These are phyloP conservation scores for Mythimna pallens DNA, from an alignment of 2,888 invertebrate genomes.

Conservation along the genomic window DNA sequence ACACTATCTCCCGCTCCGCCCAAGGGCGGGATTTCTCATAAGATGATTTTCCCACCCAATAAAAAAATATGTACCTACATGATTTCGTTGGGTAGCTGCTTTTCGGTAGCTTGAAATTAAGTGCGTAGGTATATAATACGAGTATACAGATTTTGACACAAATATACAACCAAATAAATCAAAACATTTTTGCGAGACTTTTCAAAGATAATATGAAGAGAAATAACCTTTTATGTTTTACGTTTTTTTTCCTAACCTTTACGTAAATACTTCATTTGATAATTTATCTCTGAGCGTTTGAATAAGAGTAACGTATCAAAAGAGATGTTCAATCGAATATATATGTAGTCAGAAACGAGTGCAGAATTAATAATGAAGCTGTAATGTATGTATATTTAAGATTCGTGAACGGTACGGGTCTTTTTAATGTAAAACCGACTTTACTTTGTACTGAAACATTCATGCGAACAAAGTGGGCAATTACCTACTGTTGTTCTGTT, in stretches of 20 bases:
- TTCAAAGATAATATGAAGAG: neutral
- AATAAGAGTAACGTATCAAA: conserved; percentile 35
- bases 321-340: conserved; percentile 37
- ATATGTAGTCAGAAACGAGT: conserved; percentile 34
- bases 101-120: neutral
- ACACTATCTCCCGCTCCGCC: too few relatives aligned
- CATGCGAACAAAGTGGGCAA: conserved; percentile 4
- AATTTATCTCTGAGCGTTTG: conserved; percentile 34
- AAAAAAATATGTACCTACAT: too few relatives aligned
- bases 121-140: neutral
- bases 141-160: neutral
- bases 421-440: conserved; percentile 16
- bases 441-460: conserved; percentile 21
- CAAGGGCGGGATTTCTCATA: too few relatives aligned
- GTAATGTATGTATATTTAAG: conserved; percentile 24
- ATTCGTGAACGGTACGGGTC: conserved; percentile 18
- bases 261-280: conserved; percentile 29
- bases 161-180: neutral
- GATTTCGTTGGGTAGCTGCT: neutral
- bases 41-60: too few relatives aligned
- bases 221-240: conserved; percentile 5
- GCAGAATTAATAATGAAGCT: conserved; percentile 48
- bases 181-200: neutral
- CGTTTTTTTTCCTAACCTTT: neutral
- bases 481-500: conserved; percentile 7